Base-by-base conservation (phyloP, 1,140 invertebrate genomes). In the Drosophila oshimai region DNA sequence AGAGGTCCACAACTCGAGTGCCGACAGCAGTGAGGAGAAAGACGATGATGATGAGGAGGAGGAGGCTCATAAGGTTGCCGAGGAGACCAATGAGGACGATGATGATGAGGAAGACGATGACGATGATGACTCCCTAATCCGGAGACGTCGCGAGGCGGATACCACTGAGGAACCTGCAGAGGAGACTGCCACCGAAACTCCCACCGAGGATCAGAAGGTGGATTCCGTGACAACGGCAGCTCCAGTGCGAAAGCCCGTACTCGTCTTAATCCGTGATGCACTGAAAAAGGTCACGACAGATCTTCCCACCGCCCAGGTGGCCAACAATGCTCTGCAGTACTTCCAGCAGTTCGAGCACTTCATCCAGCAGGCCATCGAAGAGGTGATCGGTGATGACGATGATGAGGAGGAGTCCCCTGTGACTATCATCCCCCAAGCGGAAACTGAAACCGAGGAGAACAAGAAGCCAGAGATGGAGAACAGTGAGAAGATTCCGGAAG, bases 311-410 rank as follows among this genome's bases (percentile, higher is more conserved):
- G 89, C 88, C 34, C 84, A 90, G 54, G 89, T 90, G 55, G 84
- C 89, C 51, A 90, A 84, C 20, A 90, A 89, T 67, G 89, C 89
- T 0, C 47, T 90, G 51, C 89, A 90, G 53, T 90, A 90, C 41
- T 90, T 90, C 80, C 89, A 90, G 60, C 77, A 90, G 6, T 90
- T 90, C 41, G 88, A 90, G 60, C 89, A 90, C 61, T 90, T 90
- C 33, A 78, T 90, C 13, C 89, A 90, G 33, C 84, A 90, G 44
- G 88, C 89, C 47, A 90, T 90, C 26, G 89, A 90, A 50, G 68
- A 90, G 54, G 84, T 83, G 1, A 90, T 90, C 29, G 74, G 73
- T 28, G 84, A 89, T 4, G 84, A 88, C 37, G 89, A 90, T 4
- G 89, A 90, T 2, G 89, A 90, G 20, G 87, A 88, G 6, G 86